Evolutionary conservation across 2,888 invertebrate genomes (phyloP), one percentile per base, ranked within the genome.

Genomic region (Muschampia plurimacula): DNA sequence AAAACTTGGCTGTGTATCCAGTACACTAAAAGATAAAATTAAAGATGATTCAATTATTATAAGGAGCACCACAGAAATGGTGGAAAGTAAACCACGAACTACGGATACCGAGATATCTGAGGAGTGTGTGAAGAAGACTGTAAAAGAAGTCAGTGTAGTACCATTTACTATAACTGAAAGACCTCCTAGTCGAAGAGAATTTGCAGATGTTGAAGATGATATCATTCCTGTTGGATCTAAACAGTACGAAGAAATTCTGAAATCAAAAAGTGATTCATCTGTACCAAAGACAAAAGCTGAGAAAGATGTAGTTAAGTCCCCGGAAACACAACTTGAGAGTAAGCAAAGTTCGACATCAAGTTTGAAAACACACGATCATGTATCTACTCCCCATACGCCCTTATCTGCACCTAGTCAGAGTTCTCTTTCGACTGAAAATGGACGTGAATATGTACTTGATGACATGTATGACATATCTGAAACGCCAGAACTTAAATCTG

Each of bases 341-440:
- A 95, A 96, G 83, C 94, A 94, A 83, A 96, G 96, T 81, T 96
- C 96, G 15, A 95, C 95, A 12, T 95, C 95, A 63, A 95, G 95
- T 78, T 84, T 95, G 68, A 94, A 96, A 96, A 93, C 94, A 39
- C 92, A 93, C 75, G 92, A 94, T 62, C 89, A 94, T 80, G 80
- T 93, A 69, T 94, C 95, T 10, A 95, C 96, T 2, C 95, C 95
- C 5, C 95, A 95, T 77, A 95, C 96, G 44, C 96, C 96, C 44
- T 92, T 95, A 73, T 96, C 96, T 22, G 94, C 93, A 59, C 96
- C 96, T 0, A 96, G 96, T 80, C 95, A 95, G 84, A 96, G 96
- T 81, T 96, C 96, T 6, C 92, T 96, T 75, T 96, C 96, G 70
- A 95, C 96, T 28, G 96, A 96, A 78, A 96, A 96, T 84, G 96